Evolutionary conservation across 2,888 invertebrate species (phyloP), one percentile per base, ranked within the genome.

Genomic region (Lithophane leautieri): DNA sequence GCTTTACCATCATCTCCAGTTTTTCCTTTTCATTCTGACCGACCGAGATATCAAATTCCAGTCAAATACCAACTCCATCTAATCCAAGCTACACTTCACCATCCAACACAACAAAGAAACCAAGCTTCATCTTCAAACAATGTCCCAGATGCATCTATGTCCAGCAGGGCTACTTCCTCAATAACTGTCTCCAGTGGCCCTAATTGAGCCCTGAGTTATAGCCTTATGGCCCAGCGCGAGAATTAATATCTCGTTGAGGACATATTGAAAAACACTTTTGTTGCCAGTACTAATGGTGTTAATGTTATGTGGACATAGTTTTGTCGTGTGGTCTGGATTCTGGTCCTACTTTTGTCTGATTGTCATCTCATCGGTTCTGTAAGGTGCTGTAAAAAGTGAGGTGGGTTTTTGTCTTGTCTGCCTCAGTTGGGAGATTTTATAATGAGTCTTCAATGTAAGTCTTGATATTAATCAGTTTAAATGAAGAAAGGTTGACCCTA

Each of bases 161-260:
- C 80, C 85, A 86, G 89, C 85, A 87, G 86, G 79, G 70, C 83
- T 69, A 86, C 89, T 91, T 92, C 92, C 92, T 91, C 90, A 91
- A 93, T 93, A 92, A 91, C 89, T 90, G 92, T 91, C 91, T 83
- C 65, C 60, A 71, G 56, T 89, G 90, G 82, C 88, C 90, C 90
- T 92, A 92, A 92, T 91, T 92, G 90, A 89, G 83, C 76, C 73
- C 72, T 87, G 89, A 90, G 85, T 90, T 90, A 91, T 88, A 86
- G 74, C 67, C 73, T 70, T 54, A 76, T 63, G 44, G 76, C 16
- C 58, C 67, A 52, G 67, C 34, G 50, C 61, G 70, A 69, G 83
- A 87, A 82, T 83, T 83, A 84, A 81, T 81, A 79, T 70, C 78
- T 80, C 78, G 68, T 71, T 71, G 70, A 42, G 65, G 80, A 75